Percentiles rank a stretch among this genome's conserved stretches.
phyloP scores from a whole-genome alignment of 2,113 vertebrate genomes.

The Eurystomus gularis region DNA sequence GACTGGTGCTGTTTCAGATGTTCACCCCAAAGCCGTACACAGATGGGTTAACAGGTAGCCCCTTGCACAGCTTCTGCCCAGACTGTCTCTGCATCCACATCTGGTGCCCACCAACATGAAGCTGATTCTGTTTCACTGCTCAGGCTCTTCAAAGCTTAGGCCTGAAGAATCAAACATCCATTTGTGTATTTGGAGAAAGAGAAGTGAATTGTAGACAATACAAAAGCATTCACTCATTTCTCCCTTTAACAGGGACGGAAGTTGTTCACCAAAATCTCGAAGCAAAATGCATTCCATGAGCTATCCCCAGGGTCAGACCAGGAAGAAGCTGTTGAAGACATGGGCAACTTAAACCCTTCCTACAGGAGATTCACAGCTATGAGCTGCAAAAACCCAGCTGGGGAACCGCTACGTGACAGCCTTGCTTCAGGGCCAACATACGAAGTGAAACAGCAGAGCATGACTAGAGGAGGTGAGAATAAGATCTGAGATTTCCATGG shows the following conservation, averaged over 20 bases:
- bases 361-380: not conserved
- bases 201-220: not conserved
- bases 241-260: not conserved
- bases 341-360: not conserved
- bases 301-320: not conserved
- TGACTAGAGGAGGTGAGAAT: not conserved
- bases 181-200: not conserved
- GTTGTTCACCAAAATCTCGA: fast-evolving
- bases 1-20: not conserved
- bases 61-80: not conserved
- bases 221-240: not conserved
- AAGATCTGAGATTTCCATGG: not conserved
- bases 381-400: not conserved
- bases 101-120: not conserved
- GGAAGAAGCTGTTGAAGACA: not conserved
- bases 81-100: fast-evolving
- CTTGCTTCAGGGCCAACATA: fast-evolving
- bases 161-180: not conserved
- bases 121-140: not conserved
- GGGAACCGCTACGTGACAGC: not conserved
- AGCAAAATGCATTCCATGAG: fast-evolving
- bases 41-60: fast-evolving
- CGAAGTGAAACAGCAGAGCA: not conserved
- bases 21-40: too few relatives aligned
- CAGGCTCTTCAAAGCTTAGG: not conserved